These are phyloP conservation scores for Nesidiocoris tenuis DNA, from an alignment of 2,888 invertebrate genomes.

Conservation along the genomic window DNA sequence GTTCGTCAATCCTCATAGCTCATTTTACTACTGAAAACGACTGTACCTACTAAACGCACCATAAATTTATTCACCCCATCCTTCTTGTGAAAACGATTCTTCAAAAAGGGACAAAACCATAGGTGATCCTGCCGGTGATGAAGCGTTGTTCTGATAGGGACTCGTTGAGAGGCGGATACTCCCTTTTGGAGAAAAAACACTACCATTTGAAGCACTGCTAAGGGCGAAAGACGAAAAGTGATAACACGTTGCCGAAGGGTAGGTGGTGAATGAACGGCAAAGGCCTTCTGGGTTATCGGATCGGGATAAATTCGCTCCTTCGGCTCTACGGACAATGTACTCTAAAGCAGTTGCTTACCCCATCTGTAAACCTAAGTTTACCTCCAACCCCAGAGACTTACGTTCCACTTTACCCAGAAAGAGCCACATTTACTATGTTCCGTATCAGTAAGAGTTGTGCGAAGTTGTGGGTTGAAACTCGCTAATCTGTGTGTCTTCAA, in stretches of 20 bases:
- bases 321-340: not conserved
- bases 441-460: no score
- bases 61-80: no score
- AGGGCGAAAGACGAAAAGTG: not conserved
- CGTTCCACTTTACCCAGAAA: not conserved
- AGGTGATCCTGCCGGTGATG: not conserved
- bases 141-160: not conserved
- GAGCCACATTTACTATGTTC: not conserved
- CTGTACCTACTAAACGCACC: no score
- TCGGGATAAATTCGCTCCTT: slow-evolving; percentile 2
- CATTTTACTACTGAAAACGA: no score
- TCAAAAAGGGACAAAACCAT: no score
- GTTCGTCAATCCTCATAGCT: no score
- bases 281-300: not conserved
- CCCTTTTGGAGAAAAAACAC: not conserved
- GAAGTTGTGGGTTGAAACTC: no score
- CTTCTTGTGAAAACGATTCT: no score
- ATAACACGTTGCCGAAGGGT: not conserved
- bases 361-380: not conserved
- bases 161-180: not conserved
- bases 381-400: not conserved
- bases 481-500: no score
- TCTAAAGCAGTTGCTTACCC: slow-evolving; percentile 3
- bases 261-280: not conserved
- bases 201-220: not conserved